phyloP scores from a whole-genome alignment of 2,113 vertebrate species.

The Hucho hucho region DNA sequence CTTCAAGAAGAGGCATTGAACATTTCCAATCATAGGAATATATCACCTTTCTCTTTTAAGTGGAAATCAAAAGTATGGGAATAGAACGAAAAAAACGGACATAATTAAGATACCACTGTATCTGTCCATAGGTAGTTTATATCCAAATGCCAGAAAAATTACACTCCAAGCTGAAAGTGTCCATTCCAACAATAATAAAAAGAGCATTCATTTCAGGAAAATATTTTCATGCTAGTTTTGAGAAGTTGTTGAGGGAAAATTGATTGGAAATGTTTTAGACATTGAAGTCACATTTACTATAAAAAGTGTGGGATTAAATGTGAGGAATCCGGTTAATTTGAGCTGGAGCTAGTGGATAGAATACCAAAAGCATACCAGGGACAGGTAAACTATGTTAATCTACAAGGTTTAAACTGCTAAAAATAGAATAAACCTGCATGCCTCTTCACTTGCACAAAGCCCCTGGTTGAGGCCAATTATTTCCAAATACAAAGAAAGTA shows the following conservation, averaged over 20 bases:
- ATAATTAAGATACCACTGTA: slow-evolving; percentile 66
- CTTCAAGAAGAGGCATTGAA: slow-evolving; percentile 70
- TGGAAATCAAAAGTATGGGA: slow-evolving; percentile 71
- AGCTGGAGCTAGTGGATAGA: slow-evolving; percentile 47
- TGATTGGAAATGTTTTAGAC: slow-evolving; percentile 59
- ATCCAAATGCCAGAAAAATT: slow-evolving; percentile 61
- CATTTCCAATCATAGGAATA: slow-evolving; percentile 70
- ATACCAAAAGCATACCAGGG: slow-evolving; percentile 38
- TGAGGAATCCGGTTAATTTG: slow-evolving; percentile 64
- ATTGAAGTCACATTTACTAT: slow-evolving; percentile 55
- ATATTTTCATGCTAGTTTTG: slow-evolving; percentile 58
- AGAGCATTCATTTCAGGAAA: slow-evolving; percentile 51
- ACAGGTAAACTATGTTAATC: slow-evolving; percentile 69
- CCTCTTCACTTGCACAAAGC: slow-evolving; percentile 59
- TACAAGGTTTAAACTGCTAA: slow-evolving; percentile 68
- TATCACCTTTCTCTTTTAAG: slow-evolving; percentile 65
- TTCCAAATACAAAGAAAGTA: slow-evolving; percentile 44
- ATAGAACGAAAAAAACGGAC: slow-evolving; percentile 51
- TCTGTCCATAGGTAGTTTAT: slow-evolving; percentile 65
- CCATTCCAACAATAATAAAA: slow-evolving; percentile 57
- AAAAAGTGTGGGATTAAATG: slow-evolving; percentile 60
- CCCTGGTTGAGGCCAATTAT: slow-evolving; percentile 38
- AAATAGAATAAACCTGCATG: slow-evolving; percentile 69
- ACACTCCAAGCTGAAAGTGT: slow-evolving; percentile 54
- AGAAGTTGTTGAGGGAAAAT: slow-evolving; percentile 55